A percentile compares a stretch with the other conserved stretches of the same genome.
Evolutionary conservation across 1,140 invertebrate genomes (phyloP).

Genomic region (Antheraea mylitta): DNA sequence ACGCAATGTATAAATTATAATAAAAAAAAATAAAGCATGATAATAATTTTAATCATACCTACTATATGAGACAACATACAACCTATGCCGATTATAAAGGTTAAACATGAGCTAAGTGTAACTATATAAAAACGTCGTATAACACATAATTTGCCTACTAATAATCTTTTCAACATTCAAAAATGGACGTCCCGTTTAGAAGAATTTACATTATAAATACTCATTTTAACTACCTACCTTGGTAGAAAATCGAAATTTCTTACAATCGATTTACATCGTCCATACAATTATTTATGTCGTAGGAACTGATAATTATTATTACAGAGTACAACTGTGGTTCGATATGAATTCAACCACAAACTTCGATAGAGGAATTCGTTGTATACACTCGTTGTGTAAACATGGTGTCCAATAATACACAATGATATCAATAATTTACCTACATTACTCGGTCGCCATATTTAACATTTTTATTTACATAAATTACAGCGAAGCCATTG

Average conservation of each 20-base stretch:
- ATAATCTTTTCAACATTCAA: too few species aligned
- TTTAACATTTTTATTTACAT: conserved; percentile 4
- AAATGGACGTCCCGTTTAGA: too few species aligned
- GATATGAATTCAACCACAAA: not conserved
- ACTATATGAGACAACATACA: not conserved
- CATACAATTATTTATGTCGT: not conserved
- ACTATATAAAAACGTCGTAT: not conserved
- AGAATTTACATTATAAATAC: too few species aligned
- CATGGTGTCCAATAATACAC: not conserved
- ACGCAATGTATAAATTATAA: not conserved
- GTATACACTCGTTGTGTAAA: not conserved
- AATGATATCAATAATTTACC: not conserved
- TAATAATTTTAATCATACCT: not conserved
- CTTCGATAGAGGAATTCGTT: not conserved
- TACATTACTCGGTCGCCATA: not conserved
- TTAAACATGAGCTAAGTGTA: not conserved
- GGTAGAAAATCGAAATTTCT: not conserved
- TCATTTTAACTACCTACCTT: not conserved
- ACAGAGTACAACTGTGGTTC: not conserved
- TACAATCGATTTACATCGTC: not conserved
- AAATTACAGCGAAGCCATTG: not conserved
- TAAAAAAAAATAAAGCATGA: too few species aligned
- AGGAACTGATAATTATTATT: not conserved
- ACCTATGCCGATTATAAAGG: not conserved
- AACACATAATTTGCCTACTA: too few species aligned